Conservation (phyloP, 2,888 invertebrate species). For the Drosophila mimica region DNA sequence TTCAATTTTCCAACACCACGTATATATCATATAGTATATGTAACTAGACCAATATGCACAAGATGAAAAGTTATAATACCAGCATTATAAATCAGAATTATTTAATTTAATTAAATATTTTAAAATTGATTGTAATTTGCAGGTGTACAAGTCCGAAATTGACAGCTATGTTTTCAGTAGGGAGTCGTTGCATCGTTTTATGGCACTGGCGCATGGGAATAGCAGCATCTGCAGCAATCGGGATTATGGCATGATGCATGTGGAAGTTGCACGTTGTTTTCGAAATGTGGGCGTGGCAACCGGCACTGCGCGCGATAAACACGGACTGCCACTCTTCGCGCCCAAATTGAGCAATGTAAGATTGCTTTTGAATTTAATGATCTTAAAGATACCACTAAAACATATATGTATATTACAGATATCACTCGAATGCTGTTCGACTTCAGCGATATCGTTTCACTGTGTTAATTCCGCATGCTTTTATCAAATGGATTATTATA, state of each 20-base stretch:
- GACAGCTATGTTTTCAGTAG: conserved; percentile 96
- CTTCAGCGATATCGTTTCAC: conserved; percentile 97
- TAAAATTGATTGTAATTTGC: background rate
- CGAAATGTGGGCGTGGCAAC: conserved; percentile 93
- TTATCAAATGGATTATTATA: conserved; percentile 97
- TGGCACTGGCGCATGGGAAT: conserved; percentile 90
- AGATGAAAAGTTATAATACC: background rate
- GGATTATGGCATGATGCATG: conserved; percentile 84
- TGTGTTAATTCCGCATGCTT: conserved; percentile 96
- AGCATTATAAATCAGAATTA: background rate
- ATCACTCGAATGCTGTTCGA: conserved; percentile 93
- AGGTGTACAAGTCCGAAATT: conserved; percentile 95
- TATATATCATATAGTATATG: background rate
- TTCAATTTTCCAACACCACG: too few relatives aligned
- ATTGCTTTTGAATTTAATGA: background rate
- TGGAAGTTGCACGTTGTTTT: conserved; percentile 89
- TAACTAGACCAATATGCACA: background rate
- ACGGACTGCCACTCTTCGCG: conserved; percentile 95
- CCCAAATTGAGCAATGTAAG: conserved; percentile 86
- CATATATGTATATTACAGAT: conserved; percentile 86
- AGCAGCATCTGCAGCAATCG: conserved; percentile 86
- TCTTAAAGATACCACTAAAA: background rate
- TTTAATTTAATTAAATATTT: background rate
- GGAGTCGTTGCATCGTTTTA: conserved; percentile 91
- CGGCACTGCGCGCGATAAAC: conserved; percentile 94